Percentiles rank a stretch among this genome's conserved stretches.
These are phyloP conservation scores for Hypena proboscidalis DNA, from an alignment of 2,888 invertebrate genomes.

Conservation along the genomic window DNA sequence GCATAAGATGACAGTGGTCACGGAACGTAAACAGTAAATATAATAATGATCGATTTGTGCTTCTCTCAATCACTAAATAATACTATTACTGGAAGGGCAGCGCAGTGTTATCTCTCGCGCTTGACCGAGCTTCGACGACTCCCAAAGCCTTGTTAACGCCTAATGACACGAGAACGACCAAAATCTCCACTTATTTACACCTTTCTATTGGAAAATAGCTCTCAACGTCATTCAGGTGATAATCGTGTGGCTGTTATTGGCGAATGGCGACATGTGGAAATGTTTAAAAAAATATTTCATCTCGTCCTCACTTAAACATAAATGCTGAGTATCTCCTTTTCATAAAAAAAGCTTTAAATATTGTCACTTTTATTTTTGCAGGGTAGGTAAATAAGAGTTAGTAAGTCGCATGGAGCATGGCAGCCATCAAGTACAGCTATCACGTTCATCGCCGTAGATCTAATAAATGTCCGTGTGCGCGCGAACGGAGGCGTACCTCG, in stretches of 20 bases:
- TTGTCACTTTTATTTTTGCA: no score
- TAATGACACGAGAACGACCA: slow-evolving; percentile 74
- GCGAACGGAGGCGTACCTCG: slow-evolving; percentile 60
- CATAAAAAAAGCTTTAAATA: no score
- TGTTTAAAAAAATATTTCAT: background rate
- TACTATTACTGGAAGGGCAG: slow-evolving; percentile 51
- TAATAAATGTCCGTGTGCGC: slow-evolving; percentile 58
- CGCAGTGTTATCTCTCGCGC: slow-evolving; percentile 76
- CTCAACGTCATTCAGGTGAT: slow-evolving; percentile 49
- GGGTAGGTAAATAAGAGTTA: slow-evolving; percentile 32
- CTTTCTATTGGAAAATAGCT: slow-evolving; percentile 52
- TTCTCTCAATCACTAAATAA: slow-evolving; percentile 37
- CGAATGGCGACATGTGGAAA: slow-evolving; percentile 5
- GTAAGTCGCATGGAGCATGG: slow-evolving; percentile 35
- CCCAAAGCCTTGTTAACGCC: slow-evolving; percentile 77
- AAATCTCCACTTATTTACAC: slow-evolving; percentile 68
- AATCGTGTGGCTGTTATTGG: slow-evolving; percentile 15
- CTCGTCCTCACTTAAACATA: no score
- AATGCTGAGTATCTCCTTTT: no score
- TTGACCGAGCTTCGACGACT: slow-evolving; percentile 78
- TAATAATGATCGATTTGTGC: slow-evolving; percentile 33
- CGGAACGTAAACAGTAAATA: slow-evolving; percentile 28
- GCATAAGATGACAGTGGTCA: no score
- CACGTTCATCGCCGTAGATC: slow-evolving; percentile 50
- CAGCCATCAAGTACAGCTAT: slow-evolving; percentile 61